Conservation (phyloP, 2,888 invertebrate genomes). For the Slavum lentiscoides region DNA sequence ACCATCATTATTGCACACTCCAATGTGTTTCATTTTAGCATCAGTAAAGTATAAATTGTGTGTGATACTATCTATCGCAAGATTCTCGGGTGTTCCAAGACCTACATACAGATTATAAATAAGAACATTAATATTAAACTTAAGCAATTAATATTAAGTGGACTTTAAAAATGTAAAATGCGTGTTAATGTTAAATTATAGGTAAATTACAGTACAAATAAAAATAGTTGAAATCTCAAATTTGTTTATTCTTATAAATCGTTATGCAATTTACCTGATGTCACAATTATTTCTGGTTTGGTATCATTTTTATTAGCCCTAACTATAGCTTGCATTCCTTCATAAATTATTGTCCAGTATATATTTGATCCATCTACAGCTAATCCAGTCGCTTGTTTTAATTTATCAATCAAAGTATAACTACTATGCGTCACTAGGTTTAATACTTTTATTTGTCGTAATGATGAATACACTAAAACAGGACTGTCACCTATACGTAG, state of each 20-base stretch:
- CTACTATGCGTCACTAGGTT: constrained; percentile 65
- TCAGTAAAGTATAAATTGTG: constrained; percentile 84
- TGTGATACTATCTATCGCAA: constrained; percentile 78
- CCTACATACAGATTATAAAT: constrained; percentile 60
- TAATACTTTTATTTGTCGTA: constrained; percentile 68
- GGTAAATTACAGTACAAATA: too few species aligned
- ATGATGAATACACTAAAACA: constrained; percentile 71
- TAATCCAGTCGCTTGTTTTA: constrained; percentile 70
- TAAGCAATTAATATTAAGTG: neutral
- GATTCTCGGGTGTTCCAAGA: constrained; percentile 72
- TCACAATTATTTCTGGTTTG: constrained; percentile 64
- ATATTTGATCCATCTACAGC: constrained; percentile 71
- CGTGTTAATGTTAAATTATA: too few species aligned
- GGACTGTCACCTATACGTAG: constrained; percentile 66
- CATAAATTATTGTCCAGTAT: constrained; percentile 77
- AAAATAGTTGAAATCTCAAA: neutral
- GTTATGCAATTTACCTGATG: constrained; percentile 59
- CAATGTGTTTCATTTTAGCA: constrained; percentile 70
- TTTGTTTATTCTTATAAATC: neutral
- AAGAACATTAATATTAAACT: neutral
- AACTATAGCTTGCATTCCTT: constrained; percentile 73
- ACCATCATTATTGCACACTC: constrained; percentile 74
- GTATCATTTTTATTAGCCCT: constrained; percentile 68
- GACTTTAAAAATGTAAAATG: too few species aligned
- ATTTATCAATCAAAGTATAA: constrained; percentile 62